Evolutionary conservation across 1,140 invertebrate species (phyloP).

Genomic region (Drosophila nigrodunni): DNA sequence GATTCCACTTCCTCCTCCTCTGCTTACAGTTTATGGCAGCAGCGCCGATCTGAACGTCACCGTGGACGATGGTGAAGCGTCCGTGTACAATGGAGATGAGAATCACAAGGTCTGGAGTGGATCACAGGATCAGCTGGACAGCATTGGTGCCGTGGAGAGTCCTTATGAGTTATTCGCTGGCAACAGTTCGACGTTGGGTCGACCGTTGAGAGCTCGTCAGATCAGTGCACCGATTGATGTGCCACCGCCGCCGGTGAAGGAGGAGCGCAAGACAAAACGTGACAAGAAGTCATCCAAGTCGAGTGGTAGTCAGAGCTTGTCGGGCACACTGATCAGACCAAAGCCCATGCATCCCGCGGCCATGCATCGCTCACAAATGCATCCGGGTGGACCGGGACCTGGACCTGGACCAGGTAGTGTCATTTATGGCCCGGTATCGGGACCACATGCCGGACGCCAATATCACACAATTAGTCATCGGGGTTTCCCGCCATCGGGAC

Average conservation of each 20-base stretch:
- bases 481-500: conserved; percentile 63
- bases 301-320: conserved; percentile 79
- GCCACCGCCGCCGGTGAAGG: conserved; percentile 88
- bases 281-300: conserved; percentile 81
- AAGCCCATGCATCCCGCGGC: conserved; percentile 79
- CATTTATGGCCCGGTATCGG: conserved; percentile 70
- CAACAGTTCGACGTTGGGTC: conserved; percentile 89
- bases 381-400: conserved; percentile 36
- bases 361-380: conserved; percentile 64
- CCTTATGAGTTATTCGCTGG: conserved; percentile 89
- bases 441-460: conserved; percentile 57
- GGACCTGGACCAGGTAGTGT: conserved; percentile 51
- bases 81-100: conserved; percentile 94
- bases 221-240: conserved; percentile 90
- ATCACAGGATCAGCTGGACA: conserved; percentile 90
- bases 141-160: conserved; percentile 85
- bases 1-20: background rate
- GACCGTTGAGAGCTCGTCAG: conserved; percentile 92
- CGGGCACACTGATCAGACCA: conserved; percentile 82
- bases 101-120: conserved; percentile 97
- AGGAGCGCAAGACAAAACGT: conserved; percentile 76
- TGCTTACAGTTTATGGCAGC: conserved; percentile 84
- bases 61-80: conserved; percentile 89
- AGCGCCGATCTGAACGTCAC: conserved; percentile 86
- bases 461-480: conserved; percentile 84